These are phyloP conservation scores for Sclerurus mexicanus DNA, from an alignment of 2,113 vertebrate genomes.

Conservation along the genomic window DNA sequence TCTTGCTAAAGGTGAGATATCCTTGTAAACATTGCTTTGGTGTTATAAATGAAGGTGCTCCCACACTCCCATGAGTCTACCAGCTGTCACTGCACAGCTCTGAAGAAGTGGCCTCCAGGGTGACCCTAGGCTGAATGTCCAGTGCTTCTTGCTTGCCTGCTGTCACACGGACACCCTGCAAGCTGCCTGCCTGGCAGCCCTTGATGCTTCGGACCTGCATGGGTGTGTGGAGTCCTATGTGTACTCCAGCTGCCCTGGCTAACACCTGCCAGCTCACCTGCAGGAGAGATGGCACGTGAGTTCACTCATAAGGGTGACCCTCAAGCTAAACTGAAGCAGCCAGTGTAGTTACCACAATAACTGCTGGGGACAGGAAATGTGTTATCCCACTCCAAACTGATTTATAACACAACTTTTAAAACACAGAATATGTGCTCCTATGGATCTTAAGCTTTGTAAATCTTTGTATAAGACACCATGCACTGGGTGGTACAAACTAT, in stretches of 20 bases:
- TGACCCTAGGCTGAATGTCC: background rate
- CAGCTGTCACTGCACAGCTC: background rate
- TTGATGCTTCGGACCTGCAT: background rate
- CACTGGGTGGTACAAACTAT: accelerated
- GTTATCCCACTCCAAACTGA: background rate
- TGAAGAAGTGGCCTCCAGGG: background rate
- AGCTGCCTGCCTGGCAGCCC: background rate
- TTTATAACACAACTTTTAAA: background rate
- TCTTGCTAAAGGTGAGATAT: slow-evolving; percentile 14
- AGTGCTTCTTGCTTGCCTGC: background rate
- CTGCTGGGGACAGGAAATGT: background rate
- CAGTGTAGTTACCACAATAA: background rate
- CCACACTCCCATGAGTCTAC: background rate
- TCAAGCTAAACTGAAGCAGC: background rate
- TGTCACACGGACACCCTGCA: accelerated
- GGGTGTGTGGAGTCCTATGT: background rate
- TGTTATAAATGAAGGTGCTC: background rate
- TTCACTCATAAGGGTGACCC: background rate
- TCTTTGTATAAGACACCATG: background rate
- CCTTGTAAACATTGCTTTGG: background rate
- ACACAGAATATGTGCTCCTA: background rate
- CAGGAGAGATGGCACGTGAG: background rate
- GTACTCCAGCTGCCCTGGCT: background rate
- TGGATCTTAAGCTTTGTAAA: background rate
- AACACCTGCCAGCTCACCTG: background rate